These are phyloP conservation scores for Microcaecilia unicolor DNA, from an alignment of 2,797 vertebrate species.

Conservation along the genomic window DNA sequence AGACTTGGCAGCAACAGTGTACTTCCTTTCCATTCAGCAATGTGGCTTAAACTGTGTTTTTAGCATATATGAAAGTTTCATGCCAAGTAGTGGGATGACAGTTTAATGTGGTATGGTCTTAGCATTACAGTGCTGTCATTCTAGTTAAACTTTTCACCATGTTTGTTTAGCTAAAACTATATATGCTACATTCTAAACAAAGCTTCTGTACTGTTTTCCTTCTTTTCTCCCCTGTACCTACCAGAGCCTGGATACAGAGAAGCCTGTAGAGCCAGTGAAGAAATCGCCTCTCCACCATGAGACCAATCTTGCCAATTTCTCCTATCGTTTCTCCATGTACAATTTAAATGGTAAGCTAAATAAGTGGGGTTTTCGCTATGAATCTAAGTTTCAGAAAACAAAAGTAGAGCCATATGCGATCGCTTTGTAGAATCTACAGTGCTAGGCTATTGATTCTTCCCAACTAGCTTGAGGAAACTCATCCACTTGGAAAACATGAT, in stretches of 20 bases:
- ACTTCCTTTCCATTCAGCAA: not conserved
- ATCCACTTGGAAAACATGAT: too few species aligned
- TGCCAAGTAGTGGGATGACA: conserved; percentile 3
- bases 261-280: conserved; percentile 76
- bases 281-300: conserved; percentile 87
- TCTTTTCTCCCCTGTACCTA: not conserved
- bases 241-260: conserved; percentile 91
- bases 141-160: not conserved
- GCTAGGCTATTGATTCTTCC: too few species aligned
- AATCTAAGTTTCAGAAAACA: too few species aligned
- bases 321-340: conserved; percentile 96
- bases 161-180: not conserved
- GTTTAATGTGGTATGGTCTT: conserved; percentile 4
- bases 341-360: conserved; percentile 96
- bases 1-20: not conserved
- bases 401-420: too few species aligned
- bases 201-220: conserved; percentile 1
- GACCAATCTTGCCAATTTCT: conserved; percentile 96
- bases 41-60: not conserved
- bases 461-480: too few species aligned
- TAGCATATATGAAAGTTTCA: conserved; percentile 5
- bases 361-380: too few species aligned
- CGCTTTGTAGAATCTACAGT: too few species aligned
- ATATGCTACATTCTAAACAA: conserved; percentile 1
- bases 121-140: conserved; percentile 1